Evolutionary conservation across 2,888 invertebrate species (phyloP), one percentile per base, ranked within the genome.

Genomic region (Parnassius smintheus): DNA sequence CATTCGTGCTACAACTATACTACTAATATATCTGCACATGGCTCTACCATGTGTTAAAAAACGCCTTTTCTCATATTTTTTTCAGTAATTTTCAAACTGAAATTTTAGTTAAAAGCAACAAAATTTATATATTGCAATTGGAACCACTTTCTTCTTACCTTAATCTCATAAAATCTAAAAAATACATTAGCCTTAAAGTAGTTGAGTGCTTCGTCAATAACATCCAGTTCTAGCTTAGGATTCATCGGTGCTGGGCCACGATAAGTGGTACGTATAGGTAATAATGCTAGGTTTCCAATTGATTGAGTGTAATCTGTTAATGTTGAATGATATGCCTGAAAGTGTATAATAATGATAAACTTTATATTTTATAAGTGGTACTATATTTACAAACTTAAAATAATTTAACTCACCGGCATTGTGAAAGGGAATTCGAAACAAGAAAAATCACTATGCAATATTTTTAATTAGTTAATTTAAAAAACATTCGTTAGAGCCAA

Each of bases 151-250:
- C 8, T 13, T n/a, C 13, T 73, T 88, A 97, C 98, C 94, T 99
- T 99, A 66, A 99, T 98, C 93, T 99, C 99, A 86, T 99, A 99
- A 46, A 98, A 99, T 72, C 99, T 95, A 85, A 99, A 99, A 90
- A 99, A 99, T 0, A 99, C 98, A 91, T 99, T 99, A 1, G 99
- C 99, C 92, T 98, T 99, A 88, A 99, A 99, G 86, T 95, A 99
- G 79, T 96, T 96, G 46, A 99, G 93, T 59, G 99, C 97, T 93
- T 99, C 99, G 86, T 99, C 99, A 72, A 99, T 96, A 68, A 99
- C 96, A 86, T 99, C 99, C 70, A 94, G 93, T 53, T 96, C 96
- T 59, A 94, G 93, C 70, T 90, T 88, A 0, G 88, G 86, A 65
- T 91, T 93, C 59, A 92, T 92, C 10, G 97, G 97, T 8, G 99